Evolutionary conservation across 2,797 vertebrate genomes (phyloP).

Genomic region (Erethizon dorsatum): DNA sequence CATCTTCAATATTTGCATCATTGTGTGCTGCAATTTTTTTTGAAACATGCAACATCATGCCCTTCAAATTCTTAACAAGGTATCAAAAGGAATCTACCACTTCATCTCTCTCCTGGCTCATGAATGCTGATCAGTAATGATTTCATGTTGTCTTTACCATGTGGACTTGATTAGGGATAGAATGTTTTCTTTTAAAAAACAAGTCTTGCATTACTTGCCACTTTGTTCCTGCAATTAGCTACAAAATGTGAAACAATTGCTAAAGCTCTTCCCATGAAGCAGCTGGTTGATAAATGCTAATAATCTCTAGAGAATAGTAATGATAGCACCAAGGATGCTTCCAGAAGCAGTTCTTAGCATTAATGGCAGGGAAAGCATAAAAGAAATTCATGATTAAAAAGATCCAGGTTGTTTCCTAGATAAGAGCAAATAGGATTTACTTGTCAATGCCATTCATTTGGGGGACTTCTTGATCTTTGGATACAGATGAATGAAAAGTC

Average conservation of each 20-base stretch:
- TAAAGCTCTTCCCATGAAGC: slow-evolving; percentile 73
- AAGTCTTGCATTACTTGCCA: slow-evolving; percentile 59
- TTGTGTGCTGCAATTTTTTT: slow-evolving; percentile 82
- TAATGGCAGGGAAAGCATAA: slow-evolving; percentile 40
- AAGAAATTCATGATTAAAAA: slow-evolving; percentile 42
- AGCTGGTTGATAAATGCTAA: slow-evolving; percentile 73
- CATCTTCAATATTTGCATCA: slow-evolving; percentile 72
- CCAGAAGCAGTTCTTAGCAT: background rate
- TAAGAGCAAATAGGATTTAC: slow-evolving; percentile 30
- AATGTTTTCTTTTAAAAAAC: slow-evolving; percentile 75
- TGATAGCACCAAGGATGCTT: slow-evolving; percentile 36
- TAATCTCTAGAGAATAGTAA: slow-evolving; percentile 69
- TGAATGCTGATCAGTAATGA: slow-evolving; percentile 73
- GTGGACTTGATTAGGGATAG: slow-evolving; percentile 54
- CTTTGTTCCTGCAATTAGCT: slow-evolving; percentile 80
- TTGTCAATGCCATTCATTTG: slow-evolving; percentile 22
- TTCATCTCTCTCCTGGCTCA: slow-evolving; percentile 70
- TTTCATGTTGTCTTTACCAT: slow-evolving; percentile 69
- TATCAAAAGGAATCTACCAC: slow-evolving; percentile 79
- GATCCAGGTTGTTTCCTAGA: slow-evolving; percentile 59
- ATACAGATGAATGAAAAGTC: background rate
- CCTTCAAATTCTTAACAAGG: slow-evolving; percentile 85
- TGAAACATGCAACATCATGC: slow-evolving; percentile 82
- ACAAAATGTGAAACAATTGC: slow-evolving; percentile 76
- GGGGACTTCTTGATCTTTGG: slow-evolving; percentile 10